A percentile compares a stretch with the other conserved stretches of the same genome.
Evolutionary conservation across 2,888 invertebrate species (phyloP).

Genomic region (Encarsia formosa): DNA sequence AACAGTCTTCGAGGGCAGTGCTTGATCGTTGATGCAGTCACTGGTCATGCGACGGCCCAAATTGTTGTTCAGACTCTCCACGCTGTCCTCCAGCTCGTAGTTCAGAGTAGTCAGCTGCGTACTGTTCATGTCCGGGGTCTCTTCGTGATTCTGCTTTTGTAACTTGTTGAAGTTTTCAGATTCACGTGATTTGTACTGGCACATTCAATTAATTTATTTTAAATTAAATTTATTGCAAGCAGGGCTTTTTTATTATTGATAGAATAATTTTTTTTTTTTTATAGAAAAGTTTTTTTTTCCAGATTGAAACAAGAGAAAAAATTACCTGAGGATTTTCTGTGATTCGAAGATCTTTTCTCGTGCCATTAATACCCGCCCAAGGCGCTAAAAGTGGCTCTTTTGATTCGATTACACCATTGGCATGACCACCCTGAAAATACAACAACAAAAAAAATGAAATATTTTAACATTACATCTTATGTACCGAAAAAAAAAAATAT

Average conservation of each 20-base stretch:
- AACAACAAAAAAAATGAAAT: background rate
- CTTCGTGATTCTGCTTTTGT: conserved; percentile 8
- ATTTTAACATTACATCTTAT: conserved; percentile 1
- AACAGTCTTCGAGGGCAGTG: conserved; percentile 36
- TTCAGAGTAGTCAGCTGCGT: conserved; percentile 45
- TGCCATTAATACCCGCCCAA: conserved; percentile 45
- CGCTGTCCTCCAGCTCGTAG: conserved; percentile 41
- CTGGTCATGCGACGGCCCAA: conserved; percentile 30
- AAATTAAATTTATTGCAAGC: background rate
- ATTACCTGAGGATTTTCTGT: conserved; percentile 66
- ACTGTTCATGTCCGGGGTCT: conserved; percentile 36
- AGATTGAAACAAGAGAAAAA: background rate
- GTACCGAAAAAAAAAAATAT: background rate
- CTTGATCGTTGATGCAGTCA: conserved; percentile 25
- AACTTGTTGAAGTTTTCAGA: conserved; percentile 31
- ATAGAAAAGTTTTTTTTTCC: background rate
- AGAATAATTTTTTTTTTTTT: background rate
- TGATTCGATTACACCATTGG: conserved; percentile 40
- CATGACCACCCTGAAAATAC: conserved; percentile 12
- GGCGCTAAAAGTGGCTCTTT: conserved; percentile 50
- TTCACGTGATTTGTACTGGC: conserved; percentile 38
- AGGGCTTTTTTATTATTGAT: background rate
- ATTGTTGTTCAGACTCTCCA: conserved; percentile 47
- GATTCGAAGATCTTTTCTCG: conserved; percentile 56
- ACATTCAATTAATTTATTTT: background rate